A percentile compares a stretch with the other conserved stretches of the same genome.
Conservation (phyloP, 2,888 invertebrate genomes). For the Tenthredo distinguenda region DNA sequence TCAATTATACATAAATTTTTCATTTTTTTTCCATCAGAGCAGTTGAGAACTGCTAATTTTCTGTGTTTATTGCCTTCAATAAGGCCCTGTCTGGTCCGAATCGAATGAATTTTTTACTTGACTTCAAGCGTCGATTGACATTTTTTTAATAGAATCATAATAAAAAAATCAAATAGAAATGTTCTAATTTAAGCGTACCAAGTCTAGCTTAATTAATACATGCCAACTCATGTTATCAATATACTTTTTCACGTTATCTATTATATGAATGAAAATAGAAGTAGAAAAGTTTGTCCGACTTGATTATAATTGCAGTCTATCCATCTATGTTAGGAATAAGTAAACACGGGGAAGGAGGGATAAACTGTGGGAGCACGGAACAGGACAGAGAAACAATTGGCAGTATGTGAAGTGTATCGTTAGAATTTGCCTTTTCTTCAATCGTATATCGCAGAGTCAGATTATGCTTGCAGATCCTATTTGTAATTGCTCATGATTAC, state of each 20-base stretch:
- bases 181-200: slow-evolving; percentile 2
- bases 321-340: slow-evolving; percentile 40
- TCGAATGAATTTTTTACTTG: neutral
- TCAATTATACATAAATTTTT: neutral
- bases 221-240: neutral
- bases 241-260: neutral
- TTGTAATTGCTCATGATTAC: slow-evolving; percentile 68
- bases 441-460: slow-evolving; percentile 46
- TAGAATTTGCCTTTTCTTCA: slow-evolving; percentile 59
- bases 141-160: neutral
- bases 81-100: neutral
- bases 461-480: slow-evolving; percentile 41
- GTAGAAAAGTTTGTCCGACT: slow-evolving; percentile 2
- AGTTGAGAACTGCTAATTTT: neutral
- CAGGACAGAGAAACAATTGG: slow-evolving; percentile 67
- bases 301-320: slow-evolving; percentile 9
- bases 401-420: slow-evolving; percentile 58
- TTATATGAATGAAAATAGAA: neutral
- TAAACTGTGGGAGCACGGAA: neutral
- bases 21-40: neutral
- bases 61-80: neutral
- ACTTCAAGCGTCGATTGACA: slow-evolving; percentile 3
- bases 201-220: neutral
- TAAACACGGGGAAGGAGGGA: slow-evolving; percentile 13
- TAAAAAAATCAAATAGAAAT: slow-evolving; percentile 4